A percentile compares a stretch with the other conserved stretches of the same genome.
phyloP scores from a whole-genome alignment of 2,888 invertebrate species.

The Agrochola lychnidis region DNA sequence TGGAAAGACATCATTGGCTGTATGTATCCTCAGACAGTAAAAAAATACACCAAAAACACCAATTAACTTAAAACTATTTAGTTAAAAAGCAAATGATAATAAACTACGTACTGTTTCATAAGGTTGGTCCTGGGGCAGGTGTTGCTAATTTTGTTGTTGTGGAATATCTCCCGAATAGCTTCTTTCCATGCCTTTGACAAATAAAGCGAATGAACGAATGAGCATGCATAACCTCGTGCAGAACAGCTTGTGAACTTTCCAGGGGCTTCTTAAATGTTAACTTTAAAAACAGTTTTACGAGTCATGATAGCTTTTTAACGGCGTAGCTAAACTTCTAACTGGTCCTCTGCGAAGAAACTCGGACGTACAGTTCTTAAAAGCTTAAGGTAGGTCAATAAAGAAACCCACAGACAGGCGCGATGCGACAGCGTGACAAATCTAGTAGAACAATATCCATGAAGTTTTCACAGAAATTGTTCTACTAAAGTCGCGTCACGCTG shows the following conservation, averaged over 20 bases:
- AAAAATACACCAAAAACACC: slow-evolving; percentile 21
- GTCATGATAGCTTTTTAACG: background rate
- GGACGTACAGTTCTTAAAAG: background rate
- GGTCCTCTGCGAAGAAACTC: background rate
- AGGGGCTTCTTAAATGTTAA: background rate
- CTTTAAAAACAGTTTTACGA: slow-evolving; percentile 1
- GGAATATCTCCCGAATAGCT: slow-evolving; percentile 96
- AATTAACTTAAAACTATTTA: slow-evolving; percentile 24
- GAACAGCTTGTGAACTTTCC: slow-evolving; percentile 69
- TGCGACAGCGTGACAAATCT: too few species aligned
- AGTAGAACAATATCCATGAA: too few species aligned
- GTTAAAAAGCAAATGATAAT: slow-evolving; percentile 49
- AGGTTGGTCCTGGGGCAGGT: slow-evolving; percentile 98
- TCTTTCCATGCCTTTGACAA: slow-evolving; percentile 96
- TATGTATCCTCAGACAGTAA: background rate
- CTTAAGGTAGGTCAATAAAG: background rate
- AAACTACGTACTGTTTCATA: slow-evolving; percentile 98
- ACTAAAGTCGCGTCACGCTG: too few species aligned
- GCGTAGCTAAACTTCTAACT: background rate
- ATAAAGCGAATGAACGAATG: slow-evolving; percentile 74
- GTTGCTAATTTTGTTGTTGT: slow-evolving; percentile 99
- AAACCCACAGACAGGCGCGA: too few species aligned
- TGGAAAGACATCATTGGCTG: too few species aligned
- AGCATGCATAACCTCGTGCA: slow-evolving; percentile 73
- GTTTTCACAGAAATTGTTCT: too few species aligned